Conservation (phyloP, 2,797 vertebrate genomes). For the Columba guinea region DNA sequence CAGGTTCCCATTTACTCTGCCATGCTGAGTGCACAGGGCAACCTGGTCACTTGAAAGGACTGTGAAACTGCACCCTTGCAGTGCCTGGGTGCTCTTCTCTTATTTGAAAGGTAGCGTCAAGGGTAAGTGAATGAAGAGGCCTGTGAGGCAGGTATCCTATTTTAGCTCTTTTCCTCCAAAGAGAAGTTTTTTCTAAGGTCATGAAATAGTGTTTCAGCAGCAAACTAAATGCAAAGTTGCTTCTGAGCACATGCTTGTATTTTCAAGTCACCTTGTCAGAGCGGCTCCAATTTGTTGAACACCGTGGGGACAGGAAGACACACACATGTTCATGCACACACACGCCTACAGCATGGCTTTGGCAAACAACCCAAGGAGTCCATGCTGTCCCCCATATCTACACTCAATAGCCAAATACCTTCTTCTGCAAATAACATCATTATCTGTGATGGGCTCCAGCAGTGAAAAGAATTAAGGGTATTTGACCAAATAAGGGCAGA, state of each 20-base stretch:
- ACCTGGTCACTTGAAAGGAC: rapidly evolving
- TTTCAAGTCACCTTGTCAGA: neutral
- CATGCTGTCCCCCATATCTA: neutral
- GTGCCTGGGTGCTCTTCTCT: neutral
- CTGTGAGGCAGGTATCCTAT: neutral
- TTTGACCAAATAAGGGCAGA: slow-evolving; percentile 13
- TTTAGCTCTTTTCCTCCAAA: neutral
- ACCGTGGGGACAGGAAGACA: too few relatives aligned
- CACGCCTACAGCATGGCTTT: neutral
- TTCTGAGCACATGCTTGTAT: neutral
- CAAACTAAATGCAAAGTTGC: neutral
- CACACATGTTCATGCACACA: rapidly evolving
- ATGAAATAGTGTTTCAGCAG: neutral
- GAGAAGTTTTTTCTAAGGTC: neutral
- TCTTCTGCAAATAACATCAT: neutral
- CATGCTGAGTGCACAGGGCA: neutral
- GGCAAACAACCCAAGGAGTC: neutral
- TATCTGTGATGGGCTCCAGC: neutral
- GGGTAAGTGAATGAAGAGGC: neutral
- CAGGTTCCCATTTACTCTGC: neutral
- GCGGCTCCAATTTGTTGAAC: neutral
- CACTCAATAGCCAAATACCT: neutral
- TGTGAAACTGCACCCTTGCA: neutral
- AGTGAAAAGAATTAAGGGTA: neutral
- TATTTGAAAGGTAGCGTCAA: neutral